phyloP scores from a whole-genome alignment of 2,888 invertebrate species.

The Petrolisthes cinctipes region DNA sequence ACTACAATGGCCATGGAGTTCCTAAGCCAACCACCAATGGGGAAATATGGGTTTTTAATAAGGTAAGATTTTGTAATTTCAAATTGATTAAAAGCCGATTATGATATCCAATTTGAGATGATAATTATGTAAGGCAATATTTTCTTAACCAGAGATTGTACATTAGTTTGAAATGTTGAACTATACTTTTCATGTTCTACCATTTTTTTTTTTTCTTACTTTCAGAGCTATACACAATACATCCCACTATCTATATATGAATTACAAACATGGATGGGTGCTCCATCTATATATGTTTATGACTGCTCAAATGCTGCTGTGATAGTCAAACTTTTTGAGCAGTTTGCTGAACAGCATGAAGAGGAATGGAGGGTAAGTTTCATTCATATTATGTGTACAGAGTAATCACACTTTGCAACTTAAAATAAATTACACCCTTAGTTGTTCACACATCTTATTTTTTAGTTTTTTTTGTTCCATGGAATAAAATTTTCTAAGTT shows the following conservation, averaged over 20 bases:
- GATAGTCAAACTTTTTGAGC: slow-evolving; percentile 89
- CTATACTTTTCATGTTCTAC: slow-evolving; percentile 20
- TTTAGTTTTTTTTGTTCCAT: too few species aligned
- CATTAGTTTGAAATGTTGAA: background rate
- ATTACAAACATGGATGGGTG: slow-evolving; percentile 99
- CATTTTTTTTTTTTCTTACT: slow-evolving; percentile 68
- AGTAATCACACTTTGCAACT: too few species aligned
- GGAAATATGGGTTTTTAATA: slow-evolving; percentile 99
- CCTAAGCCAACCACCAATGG: slow-evolving; percentile 98
- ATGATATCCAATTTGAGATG: background rate
- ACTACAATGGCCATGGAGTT: slow-evolving; percentile 99
- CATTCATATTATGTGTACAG: too few species aligned
- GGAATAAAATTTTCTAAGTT: too few species aligned
- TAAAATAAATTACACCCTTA: too few species aligned
- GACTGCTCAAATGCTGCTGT: slow-evolving; percentile 99
- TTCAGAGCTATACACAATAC: slow-evolving; percentile 95
- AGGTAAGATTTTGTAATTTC: slow-evolving; percentile 73
- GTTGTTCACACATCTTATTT: too few species aligned
- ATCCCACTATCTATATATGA: slow-evolving; percentile 98
- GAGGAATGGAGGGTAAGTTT: slow-evolving; percentile 74
- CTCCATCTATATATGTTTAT: slow-evolving; percentile 98
- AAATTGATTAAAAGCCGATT: background rate
- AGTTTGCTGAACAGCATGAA: slow-evolving; percentile 92
- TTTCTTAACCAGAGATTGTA: background rate
- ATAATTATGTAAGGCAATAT: background rate